Evolutionary conservation across 2,113 vertebrate species (phyloP).

Genomic region (Leptosomus discolor): DNA sequence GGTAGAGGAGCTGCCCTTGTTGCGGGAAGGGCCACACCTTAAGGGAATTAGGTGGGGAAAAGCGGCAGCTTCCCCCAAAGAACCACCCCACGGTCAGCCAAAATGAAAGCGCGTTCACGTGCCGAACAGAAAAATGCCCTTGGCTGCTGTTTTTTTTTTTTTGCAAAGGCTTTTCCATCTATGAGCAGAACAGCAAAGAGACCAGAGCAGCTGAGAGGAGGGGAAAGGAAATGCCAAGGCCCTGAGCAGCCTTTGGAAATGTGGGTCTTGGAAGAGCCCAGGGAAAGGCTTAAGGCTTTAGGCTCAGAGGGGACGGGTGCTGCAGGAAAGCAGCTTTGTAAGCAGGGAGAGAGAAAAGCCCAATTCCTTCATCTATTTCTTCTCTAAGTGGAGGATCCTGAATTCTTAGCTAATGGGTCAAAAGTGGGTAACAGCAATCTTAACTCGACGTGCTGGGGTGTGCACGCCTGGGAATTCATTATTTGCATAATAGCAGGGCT

Average conservation of each 20-base stretch:
- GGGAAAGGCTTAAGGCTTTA: not conserved
- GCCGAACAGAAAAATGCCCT: not conserved
- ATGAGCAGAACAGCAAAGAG: not conserved
- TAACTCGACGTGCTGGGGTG: not conserved
- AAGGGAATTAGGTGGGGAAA: not conserved
- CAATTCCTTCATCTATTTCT: not conserved
- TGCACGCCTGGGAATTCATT: not conserved
- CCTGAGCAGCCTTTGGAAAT: not conserved
- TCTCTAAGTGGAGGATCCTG: not conserved
- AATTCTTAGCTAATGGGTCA: constrained; percentile 7
- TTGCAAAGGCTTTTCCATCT: not conserved
- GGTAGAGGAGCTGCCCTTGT: not conserved
- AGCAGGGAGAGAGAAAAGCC: not conserved
- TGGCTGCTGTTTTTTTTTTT: not conserved
- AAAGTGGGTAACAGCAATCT: not conserved
- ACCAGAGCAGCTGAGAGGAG: not conserved
- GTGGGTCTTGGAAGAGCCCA: not conserved
- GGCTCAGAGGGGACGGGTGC: not conserved
- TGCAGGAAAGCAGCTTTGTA: not conserved
- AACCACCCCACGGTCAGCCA: accelerated
- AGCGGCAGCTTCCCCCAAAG: not conserved
- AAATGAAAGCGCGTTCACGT: accelerated
- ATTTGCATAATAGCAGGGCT: constrained; percentile 8
- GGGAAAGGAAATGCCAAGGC: not conserved
- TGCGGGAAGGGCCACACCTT: not conserved